Conservation (phyloP, 2,797 vertebrate species). For the Pseudotriccus pelzelni region DNA sequence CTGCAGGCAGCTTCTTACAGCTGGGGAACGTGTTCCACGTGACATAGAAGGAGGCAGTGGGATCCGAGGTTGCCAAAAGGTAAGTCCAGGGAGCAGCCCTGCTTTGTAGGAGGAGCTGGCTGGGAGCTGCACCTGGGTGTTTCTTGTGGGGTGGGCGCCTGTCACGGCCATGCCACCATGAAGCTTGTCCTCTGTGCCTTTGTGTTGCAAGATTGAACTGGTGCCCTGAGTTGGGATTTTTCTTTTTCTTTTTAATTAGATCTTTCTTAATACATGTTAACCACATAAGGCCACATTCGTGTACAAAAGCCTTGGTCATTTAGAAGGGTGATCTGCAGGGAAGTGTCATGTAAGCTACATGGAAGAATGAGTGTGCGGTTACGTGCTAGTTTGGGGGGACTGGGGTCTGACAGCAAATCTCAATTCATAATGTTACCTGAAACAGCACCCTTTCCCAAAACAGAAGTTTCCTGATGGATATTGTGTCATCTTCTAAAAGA, state of each 20-base stretch:
- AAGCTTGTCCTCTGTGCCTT: neutral
- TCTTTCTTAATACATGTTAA: accelerated
- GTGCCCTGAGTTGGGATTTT: neutral
- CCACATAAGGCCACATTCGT: accelerated
- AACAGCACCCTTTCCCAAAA: neutral
- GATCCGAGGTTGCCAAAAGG: neutral
- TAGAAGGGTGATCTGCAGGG: neutral
- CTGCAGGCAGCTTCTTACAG: neutral
- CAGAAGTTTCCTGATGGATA: neutral
- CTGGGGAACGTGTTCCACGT: accelerated
- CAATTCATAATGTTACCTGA: accelerated
- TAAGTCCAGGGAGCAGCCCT: neutral
- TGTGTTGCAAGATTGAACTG: neutral
- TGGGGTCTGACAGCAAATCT: neutral
- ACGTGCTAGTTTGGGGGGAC: neutral
- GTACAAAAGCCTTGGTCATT: neutral
- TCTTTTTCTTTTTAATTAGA: too few species aligned
- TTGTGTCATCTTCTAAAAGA: neutral
- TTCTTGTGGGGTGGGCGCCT: accelerated
- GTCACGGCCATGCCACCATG: accelerated
- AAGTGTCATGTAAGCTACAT: accelerated
- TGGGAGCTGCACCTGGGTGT: neutral
- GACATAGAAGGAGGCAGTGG: accelerated
- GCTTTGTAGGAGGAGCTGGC: neutral
- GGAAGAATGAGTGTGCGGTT: neutral